A percentile compares a stretch with the other conserved stretches of the same genome.
phyloP scores from a whole-genome alignment of 1,140 invertebrate species.

The Drosophila ogumai region DNA sequence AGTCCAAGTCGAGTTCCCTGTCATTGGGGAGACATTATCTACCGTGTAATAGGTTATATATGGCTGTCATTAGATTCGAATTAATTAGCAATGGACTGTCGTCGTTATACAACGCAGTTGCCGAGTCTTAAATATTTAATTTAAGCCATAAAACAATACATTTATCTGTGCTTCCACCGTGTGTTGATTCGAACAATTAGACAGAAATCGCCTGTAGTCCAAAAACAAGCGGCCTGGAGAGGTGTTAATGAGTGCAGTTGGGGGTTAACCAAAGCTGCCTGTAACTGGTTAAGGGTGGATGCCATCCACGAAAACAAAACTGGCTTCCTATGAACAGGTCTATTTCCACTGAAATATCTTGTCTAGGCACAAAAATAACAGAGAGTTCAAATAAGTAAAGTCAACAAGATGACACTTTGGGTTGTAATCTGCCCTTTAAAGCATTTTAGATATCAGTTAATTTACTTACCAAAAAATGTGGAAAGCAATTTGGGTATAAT shows the following conservation, averaged over 20 bases:
- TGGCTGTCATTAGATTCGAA: constrained; percentile 19
- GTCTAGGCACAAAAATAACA: background rate
- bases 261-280: constrained; percentile 44
- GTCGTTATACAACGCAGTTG: constrained; percentile 48
- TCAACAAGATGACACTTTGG: background rate
- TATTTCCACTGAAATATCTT: constrained; percentile 2
- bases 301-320: constrained; percentile 5
- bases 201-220: constrained; percentile 37
- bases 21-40: constrained; percentile 21
- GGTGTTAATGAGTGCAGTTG: constrained; percentile 66
- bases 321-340: constrained; percentile 2
- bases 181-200: constrained; percentile 67
- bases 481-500: constrained; percentile 5
- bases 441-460: background rate
- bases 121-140: constrained; percentile 56
- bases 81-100: constrained; percentile 54
- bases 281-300: constrained; percentile 52
- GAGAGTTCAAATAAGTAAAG: constrained; percentile 4
- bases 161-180: constrained; percentile 54
- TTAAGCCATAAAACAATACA: constrained; percentile 70
- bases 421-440: background rate
- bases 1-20: constrained; percentile 2
- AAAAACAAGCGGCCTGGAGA: constrained; percentile 35
- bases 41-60: constrained; percentile 14
- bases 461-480: constrained; percentile 6